Base-by-base conservation (phyloP, 2,888 invertebrate genomes). In the Drosophila pullipes region DNA sequence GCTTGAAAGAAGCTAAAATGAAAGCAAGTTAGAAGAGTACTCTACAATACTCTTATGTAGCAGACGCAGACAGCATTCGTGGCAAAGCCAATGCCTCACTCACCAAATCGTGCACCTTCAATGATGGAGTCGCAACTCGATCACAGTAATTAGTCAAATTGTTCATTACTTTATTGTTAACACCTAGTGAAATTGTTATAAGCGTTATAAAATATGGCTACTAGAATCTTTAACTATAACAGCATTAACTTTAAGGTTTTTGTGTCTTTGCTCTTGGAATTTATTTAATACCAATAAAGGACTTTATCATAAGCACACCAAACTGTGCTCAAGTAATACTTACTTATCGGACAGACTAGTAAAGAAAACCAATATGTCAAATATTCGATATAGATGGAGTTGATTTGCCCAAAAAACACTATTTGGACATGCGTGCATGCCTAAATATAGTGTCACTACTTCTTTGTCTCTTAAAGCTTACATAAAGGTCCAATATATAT, bases 151-250 rank as follows among this genome's bases (percentile, higher is more conserved):
- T 69, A 67, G 69, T 68, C 58, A 25, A 63, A 83, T 83, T 81
- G 86, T 78, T 72, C 50, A 63, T 66, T 76, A 47, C 41, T 58
- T 84, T 87, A 68, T 69, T 82, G 90, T 74, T 81, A 63, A 69
- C 76, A 89, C 81, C 52, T 85, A 89, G 85, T 66, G 69, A 67
- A 74, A 74, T 71, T 75, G 71, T 87, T 82, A 41, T 59, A 69
- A 85, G 37, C 81, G 72, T 85, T 78, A 81, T 69, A 73, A 82
- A 85, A 89, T 89, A 89, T 85, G 85, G 88, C 90, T 55, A 44
- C 60, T 62, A 72, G 69, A 70, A 62, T 85, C 76, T 62, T 54
- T 69, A 70, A 66, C 80, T 69, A 62, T 76, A 87, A 44, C 71
- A 54, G 50, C 57, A 59, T 71, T 59, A 44, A 50, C n/a, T 25